Percentiles rank a stretch among this genome's conserved stretches.
Conservation (phyloP, 2,797 vertebrate species). For the Hyperoplus immaculatus region DNA sequence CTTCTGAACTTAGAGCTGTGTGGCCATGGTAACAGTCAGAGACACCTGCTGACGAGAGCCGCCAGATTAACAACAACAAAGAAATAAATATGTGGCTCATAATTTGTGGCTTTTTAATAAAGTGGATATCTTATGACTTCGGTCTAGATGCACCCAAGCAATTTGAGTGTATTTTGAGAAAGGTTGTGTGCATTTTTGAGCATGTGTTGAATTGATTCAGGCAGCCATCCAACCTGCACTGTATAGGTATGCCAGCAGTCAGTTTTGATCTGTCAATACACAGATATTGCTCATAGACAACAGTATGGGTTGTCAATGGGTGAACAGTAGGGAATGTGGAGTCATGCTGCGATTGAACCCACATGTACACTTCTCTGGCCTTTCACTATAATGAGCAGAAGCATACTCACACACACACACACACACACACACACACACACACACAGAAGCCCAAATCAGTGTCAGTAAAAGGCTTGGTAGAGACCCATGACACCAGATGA, state of each 20-base stretch:
- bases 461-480: conserved; percentile 5
- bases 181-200: not conserved
- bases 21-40: conserved; percentile 6
- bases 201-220: not conserved
- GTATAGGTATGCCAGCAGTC: not conserved
- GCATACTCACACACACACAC: conserved; percentile 10
- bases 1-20: not conserved
- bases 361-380: not conserved
- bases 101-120: not conserved
- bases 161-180: not conserved
- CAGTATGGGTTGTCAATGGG: conserved; percentile 13
- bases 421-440: conserved; percentile 5
- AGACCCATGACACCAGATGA: conserved; percentile 27
- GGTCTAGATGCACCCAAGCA: not conserved
- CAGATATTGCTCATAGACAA: not conserved
- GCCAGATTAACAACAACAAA: not conserved
- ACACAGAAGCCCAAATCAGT: not conserved
- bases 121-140: not conserved
- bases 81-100: not conserved
- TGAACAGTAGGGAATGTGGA: conserved; percentile 11
- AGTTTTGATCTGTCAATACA: not conserved
- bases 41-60: conserved; percentile 3
- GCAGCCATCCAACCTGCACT: not conserved
- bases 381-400: conserved; percentile 47
- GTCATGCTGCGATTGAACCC: conserved; percentile 28